phyloP scores from a whole-genome alignment of 2,888 invertebrate genomes.

The Papilio gigon region DNA sequence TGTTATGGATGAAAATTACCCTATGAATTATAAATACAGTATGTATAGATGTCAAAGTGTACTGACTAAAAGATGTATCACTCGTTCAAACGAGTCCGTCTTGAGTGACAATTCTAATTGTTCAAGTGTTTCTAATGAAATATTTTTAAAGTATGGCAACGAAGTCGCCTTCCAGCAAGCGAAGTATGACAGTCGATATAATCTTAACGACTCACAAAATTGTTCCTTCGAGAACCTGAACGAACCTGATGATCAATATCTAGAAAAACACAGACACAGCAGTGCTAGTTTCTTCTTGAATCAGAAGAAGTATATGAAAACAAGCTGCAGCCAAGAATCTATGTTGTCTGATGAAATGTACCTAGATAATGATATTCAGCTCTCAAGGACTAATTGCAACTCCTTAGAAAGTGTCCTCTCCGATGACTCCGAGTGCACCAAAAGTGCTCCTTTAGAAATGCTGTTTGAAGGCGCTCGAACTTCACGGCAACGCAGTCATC shows the following conservation, averaged over 20 bases:
- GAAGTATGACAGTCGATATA: conserved; percentile 74
- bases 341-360: conserved; percentile 87
- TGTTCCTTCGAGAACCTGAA: conserved; percentile 76
- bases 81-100: conserved; percentile 82
- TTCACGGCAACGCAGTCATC: conserved; percentile 61
- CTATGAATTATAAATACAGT: conserved; percentile 43
- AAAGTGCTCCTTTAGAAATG: conserved; percentile 89
- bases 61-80: conserved; percentile 81
- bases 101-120: conserved; percentile 79
- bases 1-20: conserved; percentile 77
- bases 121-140: conserved; percentile 79
- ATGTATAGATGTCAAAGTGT: conserved; percentile 80
- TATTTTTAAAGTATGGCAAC: conserved; percentile 77
- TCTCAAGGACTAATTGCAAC: conserved; percentile 86
- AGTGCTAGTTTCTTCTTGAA: conserved; percentile 92
- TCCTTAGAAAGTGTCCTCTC: conserved; percentile 91
- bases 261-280: conserved; percentile 84
- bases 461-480: conserved; percentile 83
- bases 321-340: conserved; percentile 88
- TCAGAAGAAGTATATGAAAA: conserved; percentile 83
- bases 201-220: conserved; percentile 76
- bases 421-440: conserved; percentile 89
- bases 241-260: conserved; percentile 66
- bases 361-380: conserved; percentile 81
- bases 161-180: conserved; percentile 79